Percentiles rank a stretch among this genome's conserved stretches.
phyloP scores from a whole-genome alignment of 2,797 vertebrate species.

The Hydrolagus colliei region DNA sequence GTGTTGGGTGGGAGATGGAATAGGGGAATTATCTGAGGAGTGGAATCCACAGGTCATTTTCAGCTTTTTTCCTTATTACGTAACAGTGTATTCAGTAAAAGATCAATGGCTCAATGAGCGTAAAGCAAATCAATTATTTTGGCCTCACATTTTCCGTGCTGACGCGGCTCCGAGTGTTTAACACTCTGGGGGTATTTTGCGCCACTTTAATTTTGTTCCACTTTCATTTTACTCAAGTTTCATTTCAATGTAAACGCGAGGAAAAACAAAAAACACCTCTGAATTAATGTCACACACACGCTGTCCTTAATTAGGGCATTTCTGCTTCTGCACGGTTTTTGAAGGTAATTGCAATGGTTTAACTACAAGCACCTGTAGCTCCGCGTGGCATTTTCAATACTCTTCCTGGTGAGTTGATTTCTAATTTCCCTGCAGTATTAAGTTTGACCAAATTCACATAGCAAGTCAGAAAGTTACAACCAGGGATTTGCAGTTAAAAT shows the following conservation, averaged over 20 bases:
- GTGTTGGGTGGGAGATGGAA: too few species aligned
- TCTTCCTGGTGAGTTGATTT: neutral
- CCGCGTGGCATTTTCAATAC: too few species aligned
- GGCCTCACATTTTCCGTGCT: too few species aligned
- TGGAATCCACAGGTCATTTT: too few species aligned
- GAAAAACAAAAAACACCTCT: neutral
- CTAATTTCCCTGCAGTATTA: neutral
- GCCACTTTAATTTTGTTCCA: too few species aligned
- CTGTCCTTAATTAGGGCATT: slow-evolving; percentile 1
- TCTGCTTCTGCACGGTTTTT: neutral
- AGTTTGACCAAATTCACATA: neutral
- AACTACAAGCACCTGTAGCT: neutral
- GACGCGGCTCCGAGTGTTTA: too few species aligned
- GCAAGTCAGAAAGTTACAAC: too few species aligned
- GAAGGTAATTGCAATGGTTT: neutral
- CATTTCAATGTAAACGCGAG: neutral
- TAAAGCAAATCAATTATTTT: neutral
- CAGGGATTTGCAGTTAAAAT: neutral
- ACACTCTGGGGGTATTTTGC: too few species aligned
- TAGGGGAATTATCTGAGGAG: too few species aligned
- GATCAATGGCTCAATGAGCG: neutral
- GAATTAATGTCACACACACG: neutral
- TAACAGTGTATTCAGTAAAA: neutral
- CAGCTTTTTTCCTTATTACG: too few species aligned
- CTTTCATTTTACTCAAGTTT: neutral